Percentiles rank a stretch among this genome's conserved stretches.
Conservation (phyloP, 2,888 invertebrate species). For the Scrobipalpa costella region DNA sequence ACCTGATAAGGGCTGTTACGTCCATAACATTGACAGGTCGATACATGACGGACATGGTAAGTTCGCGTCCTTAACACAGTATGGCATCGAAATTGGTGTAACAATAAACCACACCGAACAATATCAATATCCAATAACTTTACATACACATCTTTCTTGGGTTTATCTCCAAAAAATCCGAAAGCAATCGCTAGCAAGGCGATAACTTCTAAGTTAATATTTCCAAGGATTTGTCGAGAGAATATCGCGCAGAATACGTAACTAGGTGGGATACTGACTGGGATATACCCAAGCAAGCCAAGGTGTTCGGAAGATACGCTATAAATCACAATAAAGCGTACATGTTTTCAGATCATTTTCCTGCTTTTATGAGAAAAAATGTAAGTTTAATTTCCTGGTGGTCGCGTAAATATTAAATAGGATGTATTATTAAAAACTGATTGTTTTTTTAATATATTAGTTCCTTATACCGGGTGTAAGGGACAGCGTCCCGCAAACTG, state of each 20-base stretch:
- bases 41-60: too few species aligned
- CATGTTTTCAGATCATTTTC: conserved; percentile 22
- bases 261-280: conserved; percentile 34
- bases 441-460: too few species aligned
- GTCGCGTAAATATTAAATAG: too few species aligned
- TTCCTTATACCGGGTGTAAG: too few species aligned
- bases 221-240: conserved; percentile 33
- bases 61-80: too few species aligned
- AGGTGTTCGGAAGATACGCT: conserved; percentile 30
- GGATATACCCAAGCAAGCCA: conserved; percentile 27
- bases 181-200: conserved; percentile 7
- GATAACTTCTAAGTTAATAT: conserved; percentile 30
- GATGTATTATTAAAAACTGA: too few species aligned
- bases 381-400: too few species aligned
- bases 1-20: too few species aligned
- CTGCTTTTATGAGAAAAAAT: not conserved
- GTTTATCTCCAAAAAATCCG: not conserved
- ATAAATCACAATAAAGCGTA: conserved; percentile 35
- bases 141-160: not conserved
- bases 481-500: too few species aligned
- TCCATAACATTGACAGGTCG: too few species aligned
- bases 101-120: not conserved
- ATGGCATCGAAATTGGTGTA: too few species aligned
- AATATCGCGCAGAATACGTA: conserved; percentile 36
- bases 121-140: not conserved